Conservation (phyloP, 2,113 vertebrate genomes). For the Dromiciops gliroides region DNA sequence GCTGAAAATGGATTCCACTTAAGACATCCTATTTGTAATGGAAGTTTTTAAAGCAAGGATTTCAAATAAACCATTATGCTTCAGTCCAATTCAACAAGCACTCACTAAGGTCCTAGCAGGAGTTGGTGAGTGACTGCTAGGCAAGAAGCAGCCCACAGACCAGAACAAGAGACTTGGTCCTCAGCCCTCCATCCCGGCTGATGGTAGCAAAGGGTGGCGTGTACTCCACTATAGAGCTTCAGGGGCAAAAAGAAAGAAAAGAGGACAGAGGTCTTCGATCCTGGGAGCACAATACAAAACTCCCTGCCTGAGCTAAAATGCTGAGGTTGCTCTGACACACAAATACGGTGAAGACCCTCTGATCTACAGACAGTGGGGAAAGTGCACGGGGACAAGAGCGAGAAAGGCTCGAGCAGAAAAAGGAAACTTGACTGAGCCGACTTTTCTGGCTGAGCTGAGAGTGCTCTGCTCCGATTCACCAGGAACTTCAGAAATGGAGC, state of each 20-base stretch:
- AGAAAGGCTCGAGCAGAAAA: background rate
- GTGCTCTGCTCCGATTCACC: too few species aligned
- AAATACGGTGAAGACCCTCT: background rate
- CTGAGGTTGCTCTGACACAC: too few species aligned
- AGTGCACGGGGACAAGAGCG: background rate
- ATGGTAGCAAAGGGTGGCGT: too few species aligned
- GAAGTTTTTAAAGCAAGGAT: background rate
- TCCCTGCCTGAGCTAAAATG: background rate
- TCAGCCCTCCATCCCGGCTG: too few species aligned
- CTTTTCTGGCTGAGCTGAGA: accelerated
- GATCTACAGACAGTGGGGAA: too few species aligned
- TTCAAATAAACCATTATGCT: background rate
- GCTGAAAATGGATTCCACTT: background rate
- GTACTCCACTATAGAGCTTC: too few species aligned
- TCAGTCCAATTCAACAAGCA: background rate
- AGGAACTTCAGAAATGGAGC: background rate
- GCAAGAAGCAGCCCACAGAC: background rate
- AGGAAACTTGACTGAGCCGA: background rate
- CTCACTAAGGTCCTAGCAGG: background rate
- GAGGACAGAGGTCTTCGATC: accelerated
- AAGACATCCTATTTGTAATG: background rate
- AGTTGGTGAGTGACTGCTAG: accelerated
- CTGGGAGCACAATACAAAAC: background rate
- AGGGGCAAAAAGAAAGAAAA: too few species aligned
- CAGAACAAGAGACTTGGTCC: too few species aligned